These are phyloP conservation scores for Cephalotes varians DNA, from an alignment of 2,888 invertebrate species.

Conservation along the genomic window DNA sequence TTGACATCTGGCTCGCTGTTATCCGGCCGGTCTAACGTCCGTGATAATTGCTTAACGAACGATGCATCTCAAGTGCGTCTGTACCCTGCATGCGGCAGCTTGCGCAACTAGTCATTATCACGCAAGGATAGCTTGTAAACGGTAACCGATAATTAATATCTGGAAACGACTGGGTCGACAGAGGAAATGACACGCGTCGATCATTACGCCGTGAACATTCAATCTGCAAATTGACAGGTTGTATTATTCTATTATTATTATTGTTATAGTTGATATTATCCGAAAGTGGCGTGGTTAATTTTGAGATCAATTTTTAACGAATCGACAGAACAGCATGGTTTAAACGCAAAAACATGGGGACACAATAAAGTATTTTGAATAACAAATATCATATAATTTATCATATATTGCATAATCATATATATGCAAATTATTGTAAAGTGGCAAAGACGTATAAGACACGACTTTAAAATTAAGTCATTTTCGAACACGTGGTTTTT, in stretches of 20 bases:
- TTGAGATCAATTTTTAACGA: not conserved
- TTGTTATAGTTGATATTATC: not conserved
- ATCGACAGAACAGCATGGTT: not conserved
- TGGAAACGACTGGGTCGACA: slow-evolving; percentile 11
- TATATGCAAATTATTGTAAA: slow-evolving; percentile 1
- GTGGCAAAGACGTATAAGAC: not conserved
- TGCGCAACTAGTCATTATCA: slow-evolving; percentile 53
- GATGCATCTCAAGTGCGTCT: slow-evolving; percentile 39
- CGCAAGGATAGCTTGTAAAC: slow-evolving; percentile 23
- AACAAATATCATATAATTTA: not conserved
- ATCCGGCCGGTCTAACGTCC: slow-evolving; percentile 28
- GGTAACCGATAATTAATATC: slow-evolving; percentile 47
- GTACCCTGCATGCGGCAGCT: slow-evolving; percentile 22
- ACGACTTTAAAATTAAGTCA: not conserved
- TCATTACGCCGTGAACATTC: slow-evolving; percentile 14
- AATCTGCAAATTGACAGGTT: not conserved
- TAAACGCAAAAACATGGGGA: not conserved
- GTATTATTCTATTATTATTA: too few species aligned
- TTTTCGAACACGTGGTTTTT: not conserved
- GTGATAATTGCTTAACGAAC: slow-evolving; percentile 47
- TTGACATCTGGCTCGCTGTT: slow-evolving; percentile 54
- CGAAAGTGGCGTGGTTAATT: not conserved
- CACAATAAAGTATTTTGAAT: not conserved
- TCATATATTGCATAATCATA: slow-evolving; percentile 12
- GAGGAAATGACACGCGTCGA: not conserved